Evolutionary conservation across 2,113 vertebrate genomes (phyloP), one percentile per base, ranked within the genome.

Genomic region (Paramormyrops kingsleyae): DNA sequence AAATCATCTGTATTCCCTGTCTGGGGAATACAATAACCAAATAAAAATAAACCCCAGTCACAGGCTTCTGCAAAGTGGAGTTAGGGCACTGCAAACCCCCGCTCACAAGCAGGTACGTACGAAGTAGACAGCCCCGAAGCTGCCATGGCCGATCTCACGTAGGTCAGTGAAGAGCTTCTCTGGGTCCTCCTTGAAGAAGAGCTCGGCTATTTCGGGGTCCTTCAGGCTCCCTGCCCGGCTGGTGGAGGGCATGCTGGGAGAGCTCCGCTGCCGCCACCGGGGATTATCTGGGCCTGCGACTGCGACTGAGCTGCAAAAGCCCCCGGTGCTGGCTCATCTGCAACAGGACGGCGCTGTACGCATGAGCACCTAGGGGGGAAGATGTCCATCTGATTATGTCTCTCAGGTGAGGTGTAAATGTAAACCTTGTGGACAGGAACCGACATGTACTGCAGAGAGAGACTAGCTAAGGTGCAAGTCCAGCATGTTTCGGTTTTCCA

Each of bases 81-180:
- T 47, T 12, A 5, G 31, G 15, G 7, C 42, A 83, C 2, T 83
- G 80, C 39, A 31, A 52, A 15, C 46, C 6, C 31, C 74, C 5
- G 50, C 2, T 39, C 39, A 31, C 1, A 19, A 4, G 0, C 27
- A 19, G 83, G 89, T 91, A 97, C 98, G 98, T 94, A 99, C 98
- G 96, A 99, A 99, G 95, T 99, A 99, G 50, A 99, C 99, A 87
- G 99, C 99, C 92, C 99, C 99, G 88, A 99, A 99, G 95, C 98
- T 99, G 95, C 99, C 99, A 99, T 99, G 99, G 94, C 99, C 99
- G 89, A 99, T 99, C 96, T 99, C 99, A 92, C 97, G 96, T 92
- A 99, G 97, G 95, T 99, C 98, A 74, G 97, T 96, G 94, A 97
- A 99, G 94, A 99, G 97, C 94, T 99, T 99, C 93, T 99, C 99